Conservation (phyloP, 2,888 invertebrate species). For the Pherbina coryleti region DNA sequence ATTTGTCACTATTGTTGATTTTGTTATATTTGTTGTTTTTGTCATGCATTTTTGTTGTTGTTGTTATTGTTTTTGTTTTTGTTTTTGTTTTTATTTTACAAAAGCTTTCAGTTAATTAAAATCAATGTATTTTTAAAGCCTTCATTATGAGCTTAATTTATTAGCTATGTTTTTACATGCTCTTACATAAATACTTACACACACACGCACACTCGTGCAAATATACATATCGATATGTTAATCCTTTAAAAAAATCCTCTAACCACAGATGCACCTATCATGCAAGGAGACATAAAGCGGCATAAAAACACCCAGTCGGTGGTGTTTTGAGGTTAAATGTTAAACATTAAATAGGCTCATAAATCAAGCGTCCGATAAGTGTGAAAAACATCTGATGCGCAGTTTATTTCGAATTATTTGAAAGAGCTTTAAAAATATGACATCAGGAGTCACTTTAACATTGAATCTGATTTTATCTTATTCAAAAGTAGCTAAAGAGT, state of each 20-base stretch:
- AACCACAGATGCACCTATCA: too few species aligned
- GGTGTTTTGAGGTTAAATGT: background rate
- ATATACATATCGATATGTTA: too few species aligned
- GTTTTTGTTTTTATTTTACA: background rate
- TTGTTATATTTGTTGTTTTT: background rate
- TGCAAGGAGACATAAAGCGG: too few species aligned
- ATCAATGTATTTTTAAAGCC: slow-evolving; percentile 13
- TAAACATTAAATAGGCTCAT: slow-evolving; percentile 1
- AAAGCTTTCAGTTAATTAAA: slow-evolving; percentile 18
- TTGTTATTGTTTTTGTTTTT: too few species aligned
- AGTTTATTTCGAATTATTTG: background rate
- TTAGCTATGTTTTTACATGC: background rate
- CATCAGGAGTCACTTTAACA: too few species aligned
- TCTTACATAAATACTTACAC: background rate
- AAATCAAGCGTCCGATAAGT: background rate
- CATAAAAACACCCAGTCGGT: background rate
- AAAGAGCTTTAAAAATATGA: background rate
- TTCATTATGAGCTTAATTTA: slow-evolving; percentile 22
- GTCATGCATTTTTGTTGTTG: background rate
- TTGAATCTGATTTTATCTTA: too few species aligned
- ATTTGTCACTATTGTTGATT: too few species aligned
- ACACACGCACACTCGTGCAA: background rate
- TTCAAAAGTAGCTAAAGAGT: too few species aligned
- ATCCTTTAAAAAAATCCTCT: too few species aligned
- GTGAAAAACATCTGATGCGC: background rate